Conservation (phyloP, 2,113 vertebrate species). For the Felis chaus region DNA sequence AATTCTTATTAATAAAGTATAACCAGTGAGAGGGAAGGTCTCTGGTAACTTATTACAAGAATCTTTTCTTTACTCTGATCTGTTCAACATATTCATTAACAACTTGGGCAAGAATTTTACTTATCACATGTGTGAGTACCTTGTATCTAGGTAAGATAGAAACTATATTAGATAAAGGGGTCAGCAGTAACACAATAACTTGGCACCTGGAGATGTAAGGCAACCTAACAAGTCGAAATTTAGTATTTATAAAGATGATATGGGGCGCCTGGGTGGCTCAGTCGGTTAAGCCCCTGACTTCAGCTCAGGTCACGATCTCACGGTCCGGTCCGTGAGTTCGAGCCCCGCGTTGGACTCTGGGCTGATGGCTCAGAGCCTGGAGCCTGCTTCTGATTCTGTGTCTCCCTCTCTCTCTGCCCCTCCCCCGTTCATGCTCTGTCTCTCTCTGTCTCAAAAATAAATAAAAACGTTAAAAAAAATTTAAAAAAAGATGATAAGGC, state of each 20-base stretch:
- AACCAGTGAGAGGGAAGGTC: neutral
- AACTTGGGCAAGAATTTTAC: neutral
- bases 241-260: neutral
- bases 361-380: no score
- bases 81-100: neutral
- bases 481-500: neutral
- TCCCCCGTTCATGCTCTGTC: no score
- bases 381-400: no score
- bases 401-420: no score
- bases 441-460: no score
- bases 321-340: no score
- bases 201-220: neutral
- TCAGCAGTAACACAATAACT: neutral
- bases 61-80: neutral
- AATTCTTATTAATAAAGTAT: neutral
- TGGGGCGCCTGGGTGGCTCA: no score
- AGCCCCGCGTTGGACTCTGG: no score
- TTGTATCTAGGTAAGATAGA: neutral
- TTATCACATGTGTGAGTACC: neutral
- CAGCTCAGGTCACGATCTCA: no score
- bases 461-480: no score
- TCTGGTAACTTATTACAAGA: neutral
- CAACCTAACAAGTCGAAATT: neutral
- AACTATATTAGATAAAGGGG: neutral
- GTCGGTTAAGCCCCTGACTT: no score